These are phyloP conservation scores for Drosophila nebulosa DNA, from an alignment of 1,140 invertebrate species.

Conservation along the genomic window DNA sequence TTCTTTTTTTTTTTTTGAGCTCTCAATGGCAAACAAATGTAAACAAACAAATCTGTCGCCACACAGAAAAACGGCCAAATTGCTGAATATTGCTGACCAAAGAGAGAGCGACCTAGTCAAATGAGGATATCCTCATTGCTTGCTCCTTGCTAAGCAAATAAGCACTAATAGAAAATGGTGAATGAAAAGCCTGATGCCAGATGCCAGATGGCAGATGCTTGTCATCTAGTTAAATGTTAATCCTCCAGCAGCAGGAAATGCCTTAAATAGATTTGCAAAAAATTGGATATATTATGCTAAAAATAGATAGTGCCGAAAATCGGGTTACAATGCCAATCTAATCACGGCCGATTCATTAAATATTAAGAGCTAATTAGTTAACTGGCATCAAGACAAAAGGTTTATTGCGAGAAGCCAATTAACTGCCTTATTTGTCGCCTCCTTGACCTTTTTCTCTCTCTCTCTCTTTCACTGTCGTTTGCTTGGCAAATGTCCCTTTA, in stretches of 20 bases:
- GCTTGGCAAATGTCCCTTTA: slow-evolving; percentile 20
- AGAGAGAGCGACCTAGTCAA: slow-evolving; percentile 26
- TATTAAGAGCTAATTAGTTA: slow-evolving; percentile 2
- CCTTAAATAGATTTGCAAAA: not conserved
- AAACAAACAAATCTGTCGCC: not conserved
- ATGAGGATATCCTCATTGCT: slow-evolving; percentile 34
- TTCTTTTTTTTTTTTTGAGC: too few relatives aligned
- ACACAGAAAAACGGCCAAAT: not conserved
- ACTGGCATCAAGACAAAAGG: not conserved
- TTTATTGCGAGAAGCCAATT: slow-evolving; percentile 31
- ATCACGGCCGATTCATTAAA: not conserved
- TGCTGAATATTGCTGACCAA: not conserved
- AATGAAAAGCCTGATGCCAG: not conserved
- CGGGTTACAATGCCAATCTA: not conserved
- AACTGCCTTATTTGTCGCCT: slow-evolving; percentile 38
- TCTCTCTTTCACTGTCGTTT: not conserved
- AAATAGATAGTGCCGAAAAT: not conserved
- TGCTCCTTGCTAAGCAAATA: slow-evolving; percentile 4
- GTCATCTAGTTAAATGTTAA: too few relatives aligned
- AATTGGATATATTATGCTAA: not conserved
- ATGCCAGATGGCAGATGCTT: slow-evolving; percentile 9
- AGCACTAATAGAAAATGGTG: not conserved
- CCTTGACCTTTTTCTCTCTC: not conserved
- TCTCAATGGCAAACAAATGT: not conserved
- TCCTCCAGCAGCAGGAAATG: too few relatives aligned